These are phyloP conservation scores for Chunga burmeisteri DNA, from an alignment of 2,113 vertebrate species.

Conservation along the genomic window DNA sequence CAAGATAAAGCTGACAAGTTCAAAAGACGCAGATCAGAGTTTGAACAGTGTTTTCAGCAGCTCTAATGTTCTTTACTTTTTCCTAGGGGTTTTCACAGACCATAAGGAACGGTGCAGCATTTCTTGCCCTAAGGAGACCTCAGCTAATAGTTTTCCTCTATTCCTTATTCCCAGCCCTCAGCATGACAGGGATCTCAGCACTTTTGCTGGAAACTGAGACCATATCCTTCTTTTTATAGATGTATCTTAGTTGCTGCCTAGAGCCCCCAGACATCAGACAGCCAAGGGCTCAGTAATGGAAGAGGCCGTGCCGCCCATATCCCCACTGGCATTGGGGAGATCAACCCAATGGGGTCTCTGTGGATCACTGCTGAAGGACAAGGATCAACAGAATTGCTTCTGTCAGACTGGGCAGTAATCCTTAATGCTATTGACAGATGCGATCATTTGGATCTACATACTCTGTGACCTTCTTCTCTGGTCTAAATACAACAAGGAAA, in stretches of 20 bases:
- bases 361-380: background rate
- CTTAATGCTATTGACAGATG: background rate
- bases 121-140: background rate
- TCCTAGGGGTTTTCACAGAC: background rate
- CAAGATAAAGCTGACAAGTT: background rate
- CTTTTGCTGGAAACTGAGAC: background rate
- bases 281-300: background rate
- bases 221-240: background rate
- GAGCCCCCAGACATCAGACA: background rate
- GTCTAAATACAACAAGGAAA: background rate
- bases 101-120: background rate
- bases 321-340: rapidly evolving
- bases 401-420: background rate
- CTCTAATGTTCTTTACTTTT: background rate
- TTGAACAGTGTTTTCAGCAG: background rate
- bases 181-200: background rate
- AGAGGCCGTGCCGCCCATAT: background rate
- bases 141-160: background rate
- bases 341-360: background rate
- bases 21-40: background rate
- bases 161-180: background rate
- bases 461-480: background rate
- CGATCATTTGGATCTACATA: background rate
- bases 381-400: background rate
- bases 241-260: background rate